phyloP scores from a whole-genome alignment of 2,113 vertebrate species.

The Anthoscopus minutus region DNA sequence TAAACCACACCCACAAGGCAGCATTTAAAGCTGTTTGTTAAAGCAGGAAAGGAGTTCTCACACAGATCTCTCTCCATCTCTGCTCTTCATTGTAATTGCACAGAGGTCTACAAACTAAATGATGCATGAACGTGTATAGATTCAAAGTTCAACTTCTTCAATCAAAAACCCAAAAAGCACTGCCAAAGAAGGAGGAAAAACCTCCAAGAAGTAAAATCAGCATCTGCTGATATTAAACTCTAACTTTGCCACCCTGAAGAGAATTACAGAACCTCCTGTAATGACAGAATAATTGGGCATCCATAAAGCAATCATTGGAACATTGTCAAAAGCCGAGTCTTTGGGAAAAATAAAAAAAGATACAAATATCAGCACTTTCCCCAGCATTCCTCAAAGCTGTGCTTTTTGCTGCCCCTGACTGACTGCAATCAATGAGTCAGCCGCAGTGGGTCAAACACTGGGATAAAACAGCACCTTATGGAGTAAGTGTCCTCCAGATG shows the following conservation, averaged over 20 bases:
- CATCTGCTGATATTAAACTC: constrained; percentile 3
- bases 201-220: neutral
- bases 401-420: neutral
- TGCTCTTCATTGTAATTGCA: constrained; percentile 27
- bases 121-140: neutral
- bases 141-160: constrained; percentile 21
- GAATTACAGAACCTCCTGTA: neutral
- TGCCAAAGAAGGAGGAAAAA: neutral
- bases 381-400: neutral
- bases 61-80: neutral
- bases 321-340: neutral
- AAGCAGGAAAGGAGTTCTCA: neutral
- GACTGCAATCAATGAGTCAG: constrained; percentile 62
- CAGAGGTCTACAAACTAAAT: neutral
- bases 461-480: constrained; percentile 66
- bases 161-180: neutral
- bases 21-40: neutral
- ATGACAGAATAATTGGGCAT: constrained; percentile 35
- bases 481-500: constrained; percentile 65
- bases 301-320: neutral
- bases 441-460: constrained; percentile 39
- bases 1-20: neutral
- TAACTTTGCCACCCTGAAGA: neutral
- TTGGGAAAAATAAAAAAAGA: neutral
- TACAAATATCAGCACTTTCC: neutral